phyloP scores from a whole-genome alignment of 2,113 vertebrate genomes.

The Rousettus leschenaultii region DNA sequence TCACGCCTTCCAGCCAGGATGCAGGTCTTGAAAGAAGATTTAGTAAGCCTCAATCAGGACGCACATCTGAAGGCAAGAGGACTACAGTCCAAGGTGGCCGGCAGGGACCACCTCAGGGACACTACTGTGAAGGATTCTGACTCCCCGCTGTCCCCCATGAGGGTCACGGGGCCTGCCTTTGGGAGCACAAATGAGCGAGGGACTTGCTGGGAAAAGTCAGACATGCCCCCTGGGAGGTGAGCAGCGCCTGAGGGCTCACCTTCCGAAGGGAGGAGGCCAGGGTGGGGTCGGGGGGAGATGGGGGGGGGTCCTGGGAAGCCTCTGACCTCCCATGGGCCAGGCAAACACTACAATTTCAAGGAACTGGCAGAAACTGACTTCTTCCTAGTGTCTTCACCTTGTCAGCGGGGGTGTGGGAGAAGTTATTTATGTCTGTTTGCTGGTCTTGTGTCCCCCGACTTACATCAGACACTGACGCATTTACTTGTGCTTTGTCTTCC shows the following conservation, averaged over 20 bases:
- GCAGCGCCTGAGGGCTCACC: neutral
- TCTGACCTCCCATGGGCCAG: fast-evolving
- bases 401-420: fast-evolving
- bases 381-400: neutral
- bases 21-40: neutral
- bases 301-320: neutral
- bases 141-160: neutral
- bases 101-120: neutral
- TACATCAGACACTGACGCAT: neutral
- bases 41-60: neutral
- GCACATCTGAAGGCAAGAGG: neutral
- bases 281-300: neutral
- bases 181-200: neutral
- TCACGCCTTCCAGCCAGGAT: neutral
- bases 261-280: no score
- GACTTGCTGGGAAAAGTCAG: no score
- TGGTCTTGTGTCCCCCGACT: no score
- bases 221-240: neutral
- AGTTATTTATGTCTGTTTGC: neutral
- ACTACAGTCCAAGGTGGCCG: neutral
- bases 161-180: neutral
- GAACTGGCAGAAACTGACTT: fast-evolving
- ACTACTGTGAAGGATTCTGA: fast-evolving
- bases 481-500: neutral
- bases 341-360: neutral